These are phyloP conservation scores for Pristionchus maxplancki DNA, from an alignment of 2,888 invertebrate species.

Conservation along the genomic window DNA sequence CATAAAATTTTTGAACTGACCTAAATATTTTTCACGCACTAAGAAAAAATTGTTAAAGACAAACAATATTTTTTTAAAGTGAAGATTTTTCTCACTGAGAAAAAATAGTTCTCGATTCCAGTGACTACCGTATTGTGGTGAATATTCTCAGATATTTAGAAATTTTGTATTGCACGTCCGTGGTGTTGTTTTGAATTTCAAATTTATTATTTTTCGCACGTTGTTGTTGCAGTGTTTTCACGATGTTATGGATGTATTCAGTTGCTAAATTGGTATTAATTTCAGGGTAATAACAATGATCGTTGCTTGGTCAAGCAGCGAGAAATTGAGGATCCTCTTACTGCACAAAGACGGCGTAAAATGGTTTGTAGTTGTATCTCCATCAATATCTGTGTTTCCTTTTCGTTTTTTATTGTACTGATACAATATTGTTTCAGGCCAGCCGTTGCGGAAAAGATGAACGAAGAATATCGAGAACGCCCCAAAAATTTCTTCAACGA, in stretches of 20 bases:
- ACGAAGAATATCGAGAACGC: constrained; percentile 27
- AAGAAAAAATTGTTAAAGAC: too few relatives aligned
- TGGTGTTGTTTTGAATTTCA: not conserved
- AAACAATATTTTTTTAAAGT: too few relatives aligned
- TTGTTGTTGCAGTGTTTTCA: not conserved
- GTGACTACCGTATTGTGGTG: not conserved
- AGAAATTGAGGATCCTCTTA: constrained; percentile 12
- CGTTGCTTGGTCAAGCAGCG: constrained; percentile 31
- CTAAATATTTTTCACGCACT: not conserved
- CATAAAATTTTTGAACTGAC: not conserved
- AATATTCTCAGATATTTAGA: not conserved
- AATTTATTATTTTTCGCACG: not conserved
- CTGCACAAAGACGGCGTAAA: not conserved
- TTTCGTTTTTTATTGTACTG: too few relatives aligned
- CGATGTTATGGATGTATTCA: not conserved
- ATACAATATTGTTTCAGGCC: constrained; percentile 32
- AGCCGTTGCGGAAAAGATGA: not conserved
- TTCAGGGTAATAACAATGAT: not conserved
- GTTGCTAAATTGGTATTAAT: not conserved
- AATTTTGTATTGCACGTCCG: not conserved
- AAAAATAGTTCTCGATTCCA: not conserved
- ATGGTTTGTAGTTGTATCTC: not conserved
- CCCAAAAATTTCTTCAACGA: constrained; percentile 37
- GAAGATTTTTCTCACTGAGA: too few relatives aligned
- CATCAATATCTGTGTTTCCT: not conserved